Evolutionary conservation across 2,113 vertebrate genomes (phyloP).

Genomic region (Mustela nigripes): DNA sequence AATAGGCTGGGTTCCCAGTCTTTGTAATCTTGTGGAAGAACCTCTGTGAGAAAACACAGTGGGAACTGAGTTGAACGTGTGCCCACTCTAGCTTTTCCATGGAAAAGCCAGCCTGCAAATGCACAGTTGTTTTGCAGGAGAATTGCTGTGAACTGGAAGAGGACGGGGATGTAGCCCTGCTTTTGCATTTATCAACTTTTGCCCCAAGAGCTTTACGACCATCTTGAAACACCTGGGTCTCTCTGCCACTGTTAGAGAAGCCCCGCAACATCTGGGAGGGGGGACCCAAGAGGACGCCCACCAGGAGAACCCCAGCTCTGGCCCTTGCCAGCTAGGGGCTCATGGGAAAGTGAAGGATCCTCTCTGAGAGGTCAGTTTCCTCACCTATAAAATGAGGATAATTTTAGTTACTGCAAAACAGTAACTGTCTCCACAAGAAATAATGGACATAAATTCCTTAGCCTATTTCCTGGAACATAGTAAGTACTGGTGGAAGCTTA

Average conservation of each 20-base stretch:
- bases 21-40: constrained; percentile 71
- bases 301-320: background rate
- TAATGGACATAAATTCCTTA: background rate
- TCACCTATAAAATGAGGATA: background rate
- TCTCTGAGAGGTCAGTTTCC: background rate
- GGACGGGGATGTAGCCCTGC: background rate
- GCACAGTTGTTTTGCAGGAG: background rate
- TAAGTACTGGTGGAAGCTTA: background rate
- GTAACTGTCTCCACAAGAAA: background rate
- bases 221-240: background rate
- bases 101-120: constrained; percentile 26
- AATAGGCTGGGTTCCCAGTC: constrained; percentile 73
- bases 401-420: constrained; percentile 1
- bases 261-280: background rate
- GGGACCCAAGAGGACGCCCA: background rate
- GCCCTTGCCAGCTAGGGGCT: too few relatives aligned
- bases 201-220: background rate
- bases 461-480: background rate
- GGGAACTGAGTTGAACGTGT: background rate
- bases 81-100: background rate
- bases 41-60: constrained; percentile 31
- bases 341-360: background rate
- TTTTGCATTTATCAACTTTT: background rate
- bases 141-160: background rate
- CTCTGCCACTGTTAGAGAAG: background rate